These are phyloP conservation scores for Scaptomyza flava DNA, from an alignment of 2,888 invertebrate genomes.

Conservation along the genomic window DNA sequence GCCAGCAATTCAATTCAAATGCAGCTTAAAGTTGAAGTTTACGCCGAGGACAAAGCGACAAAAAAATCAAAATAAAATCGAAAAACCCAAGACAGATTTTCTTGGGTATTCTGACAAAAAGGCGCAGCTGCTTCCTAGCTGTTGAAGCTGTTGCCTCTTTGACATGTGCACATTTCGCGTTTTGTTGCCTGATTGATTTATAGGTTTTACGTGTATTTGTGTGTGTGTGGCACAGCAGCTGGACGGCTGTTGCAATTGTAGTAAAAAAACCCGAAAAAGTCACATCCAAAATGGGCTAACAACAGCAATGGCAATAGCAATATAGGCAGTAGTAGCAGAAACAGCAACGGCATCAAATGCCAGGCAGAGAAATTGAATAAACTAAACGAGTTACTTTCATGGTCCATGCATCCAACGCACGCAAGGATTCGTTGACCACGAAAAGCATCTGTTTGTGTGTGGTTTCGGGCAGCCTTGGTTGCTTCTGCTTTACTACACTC, in stretches of 20 bases:
- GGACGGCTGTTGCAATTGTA: slow-evolving; percentile 10
- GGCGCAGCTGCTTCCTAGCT: slow-evolving; percentile 15
- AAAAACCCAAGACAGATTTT: neutral
- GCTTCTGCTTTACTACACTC: neutral
- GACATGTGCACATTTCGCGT: slow-evolving; percentile 78
- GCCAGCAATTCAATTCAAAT: slow-evolving; percentile 27
- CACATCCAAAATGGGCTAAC: slow-evolving; percentile 26
- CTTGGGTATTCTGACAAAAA: slow-evolving; percentile 25
- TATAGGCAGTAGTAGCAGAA: neutral
- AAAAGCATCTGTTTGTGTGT: slow-evolving; percentile 3
- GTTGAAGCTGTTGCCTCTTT: slow-evolving; percentile 42
- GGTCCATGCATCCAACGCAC: slow-evolving; percentile 42
- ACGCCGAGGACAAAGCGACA: slow-evolving; percentile 35
- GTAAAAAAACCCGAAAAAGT: slow-evolving; percentile 21
- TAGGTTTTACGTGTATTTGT: slow-evolving; percentile 62
- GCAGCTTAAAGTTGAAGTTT: slow-evolving; percentile 42
- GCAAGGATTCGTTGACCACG: slow-evolving; percentile 31
- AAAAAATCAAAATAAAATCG: neutral
- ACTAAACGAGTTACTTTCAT: slow-evolving; percentile 75
- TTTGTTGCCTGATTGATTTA: slow-evolving; percentile 77
- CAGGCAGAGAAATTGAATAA: slow-evolving; percentile 69
- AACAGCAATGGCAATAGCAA: neutral
- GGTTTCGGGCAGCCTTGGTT: neutral
- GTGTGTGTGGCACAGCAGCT: slow-evolving; percentile 11
- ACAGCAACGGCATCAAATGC: slow-evolving; percentile 25